These are phyloP conservation scores for Danio choprae DNA, from an alignment of 2,797 vertebrate species.

Conservation along the genomic window DNA sequence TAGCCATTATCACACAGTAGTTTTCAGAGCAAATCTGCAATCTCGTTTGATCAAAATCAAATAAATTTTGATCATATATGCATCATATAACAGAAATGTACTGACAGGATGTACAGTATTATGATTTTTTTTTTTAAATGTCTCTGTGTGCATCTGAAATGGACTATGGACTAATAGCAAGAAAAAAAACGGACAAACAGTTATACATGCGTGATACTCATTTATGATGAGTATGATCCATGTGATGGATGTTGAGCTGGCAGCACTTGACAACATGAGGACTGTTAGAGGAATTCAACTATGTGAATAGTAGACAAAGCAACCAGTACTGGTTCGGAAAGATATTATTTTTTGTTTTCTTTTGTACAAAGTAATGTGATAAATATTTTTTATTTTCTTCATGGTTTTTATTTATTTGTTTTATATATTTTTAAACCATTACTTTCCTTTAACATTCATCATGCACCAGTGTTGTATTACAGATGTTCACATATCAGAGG, in stretches of 20 bases:
- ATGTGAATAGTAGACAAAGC: constrained; percentile 41
- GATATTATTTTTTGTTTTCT: not conserved
- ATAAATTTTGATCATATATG: constrained; percentile 8
- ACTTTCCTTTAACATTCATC: constrained; percentile 33
- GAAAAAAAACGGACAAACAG: constrained; percentile 47
- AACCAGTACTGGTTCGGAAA: constrained; percentile 41
- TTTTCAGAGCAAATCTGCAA: constrained; percentile 40
- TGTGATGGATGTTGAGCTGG: constrained; percentile 30
- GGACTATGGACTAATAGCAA: constrained; percentile 38
- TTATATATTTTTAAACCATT: constrained; percentile 49
- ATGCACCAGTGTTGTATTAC: constrained; percentile 52
- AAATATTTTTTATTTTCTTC: constrained; percentile 53
- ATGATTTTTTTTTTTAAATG: not conserved
- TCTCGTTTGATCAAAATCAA: constrained; percentile 14
- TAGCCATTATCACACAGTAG: constrained; percentile 13
- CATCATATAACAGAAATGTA: not conserved
- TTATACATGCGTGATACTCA: constrained; percentile 38
- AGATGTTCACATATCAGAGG: constrained; percentile 74
- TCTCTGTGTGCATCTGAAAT: constrained; percentile 35
- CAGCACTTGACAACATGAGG: constrained; percentile 26
- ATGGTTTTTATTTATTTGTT: constrained; percentile 51
- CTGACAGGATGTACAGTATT: constrained; percentile 20
- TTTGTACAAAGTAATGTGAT: constrained; percentile 47
- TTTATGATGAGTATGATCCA: constrained; percentile 45
- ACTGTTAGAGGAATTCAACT: constrained; percentile 45